phyloP scores from a whole-genome alignment of 2,113 vertebrate species.

The Naja naja region DNA sequence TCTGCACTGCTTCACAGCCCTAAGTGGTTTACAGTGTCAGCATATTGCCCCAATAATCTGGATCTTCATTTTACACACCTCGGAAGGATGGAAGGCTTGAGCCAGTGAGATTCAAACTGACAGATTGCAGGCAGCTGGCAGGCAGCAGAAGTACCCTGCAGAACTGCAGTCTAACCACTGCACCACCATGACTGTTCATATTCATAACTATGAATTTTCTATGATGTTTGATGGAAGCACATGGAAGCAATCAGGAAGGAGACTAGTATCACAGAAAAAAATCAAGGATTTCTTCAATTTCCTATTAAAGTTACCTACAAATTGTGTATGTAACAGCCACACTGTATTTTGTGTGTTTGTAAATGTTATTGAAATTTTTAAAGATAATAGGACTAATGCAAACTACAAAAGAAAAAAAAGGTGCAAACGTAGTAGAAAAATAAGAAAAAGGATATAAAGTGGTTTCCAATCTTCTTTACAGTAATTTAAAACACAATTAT shows the following conservation, averaged over 20 bases:
- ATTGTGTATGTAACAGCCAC: not conserved
- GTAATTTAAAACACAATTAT: not conserved
- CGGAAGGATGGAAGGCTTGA: too few relatives aligned
- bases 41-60: too few relatives aligned
- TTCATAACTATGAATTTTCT: not conserved
- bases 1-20: too few relatives aligned
- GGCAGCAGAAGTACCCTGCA: too few relatives aligned
- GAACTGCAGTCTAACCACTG: too few relatives aligned
- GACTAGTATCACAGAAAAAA: not conserved
- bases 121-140: too few relatives aligned
- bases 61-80: too few relatives aligned
- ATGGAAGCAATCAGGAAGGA: not conserved
- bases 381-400: not conserved
- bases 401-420: not conserved
- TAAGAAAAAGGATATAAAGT: not conserved
- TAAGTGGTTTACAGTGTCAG: too few relatives aligned
- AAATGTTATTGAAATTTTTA: not conserved
- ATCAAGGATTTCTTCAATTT: not conserved
- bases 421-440: not conserved
- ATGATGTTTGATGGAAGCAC: not conserved
- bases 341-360: not conserved
- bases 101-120: too few relatives aligned
- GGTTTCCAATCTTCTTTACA: not conserved
- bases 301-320: not conserved
- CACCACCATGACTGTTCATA: too few relatives aligned